Base-by-base conservation (phyloP, 2,888 invertebrate genomes). In the Sesia bembeciformis region DNA sequence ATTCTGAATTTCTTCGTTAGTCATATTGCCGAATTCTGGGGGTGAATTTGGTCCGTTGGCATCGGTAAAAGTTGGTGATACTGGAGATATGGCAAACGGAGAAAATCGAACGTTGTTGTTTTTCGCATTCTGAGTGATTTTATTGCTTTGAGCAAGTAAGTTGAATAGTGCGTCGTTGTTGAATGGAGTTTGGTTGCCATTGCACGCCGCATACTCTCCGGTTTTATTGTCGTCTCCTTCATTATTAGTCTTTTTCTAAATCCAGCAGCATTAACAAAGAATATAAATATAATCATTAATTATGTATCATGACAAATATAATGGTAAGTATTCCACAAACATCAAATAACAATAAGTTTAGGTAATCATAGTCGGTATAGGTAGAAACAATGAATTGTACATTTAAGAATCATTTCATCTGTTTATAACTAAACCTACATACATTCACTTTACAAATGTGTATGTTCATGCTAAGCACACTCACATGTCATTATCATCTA, bases 1-100 rank as follows among this genome's bases (percentile, higher is more conserved):
- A 52, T 80, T 74, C 59, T 88, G 88, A 49, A 88, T 82, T 61
- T 88, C 78, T 4, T 87, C 84, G 54, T 85, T 84, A 39, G 77
- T 72, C 84, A 86, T 82, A 8, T 67, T 73, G 0, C 72, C 79
- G 57, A 87, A 82, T 53, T 64, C 61, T 0, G 80, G 77, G 0
- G 78, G 69, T 0, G 79, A 67, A 49, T 39, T 71, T 0, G 74
- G 59, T 0, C 72, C 75, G 8, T 77, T 72, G 41, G 39, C 38
- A 39, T 76, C 72, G n/a, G 62, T 58, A 5, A 72, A 70, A 8
- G 70, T 69, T 0, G 69, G 46, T 3, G 56, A 46, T 0, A 53
- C 65, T 1, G 82, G 73, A 0, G 78, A 67, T 3, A 64, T 54
- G 53, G 65, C 64, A 60, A 73, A 77, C 0, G 79, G 70, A 1